Base-by-base conservation (phyloP, 2,888 invertebrate species). In the Ganaspis brasiliensis region DNA sequence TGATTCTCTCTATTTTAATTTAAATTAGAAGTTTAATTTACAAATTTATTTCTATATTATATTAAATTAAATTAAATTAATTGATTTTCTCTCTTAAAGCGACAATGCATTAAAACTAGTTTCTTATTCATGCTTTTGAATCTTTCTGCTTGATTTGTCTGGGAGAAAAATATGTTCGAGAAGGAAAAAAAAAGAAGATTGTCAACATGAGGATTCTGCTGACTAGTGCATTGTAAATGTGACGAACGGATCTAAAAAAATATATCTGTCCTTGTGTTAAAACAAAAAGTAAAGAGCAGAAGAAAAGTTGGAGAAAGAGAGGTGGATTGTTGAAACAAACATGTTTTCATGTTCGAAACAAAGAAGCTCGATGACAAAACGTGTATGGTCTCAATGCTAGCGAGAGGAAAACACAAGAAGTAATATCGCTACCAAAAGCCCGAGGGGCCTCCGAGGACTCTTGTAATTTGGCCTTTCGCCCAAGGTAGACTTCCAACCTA, bases 291-390 rank as follows among this genome's bases (percentile, higher is more conserved):
- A 74, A 67, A 81, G 79, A 78, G 76, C 57, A 67, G 72, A 75
- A 80, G 82, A 76, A 79, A 72, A 78, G 70, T 59, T 56, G 40
- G 56, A 75, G 79, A 70, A 79, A 77, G 76, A 78, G 79, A 79
- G 79, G 72, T 77, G 79, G 83, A 84, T 79, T 80, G 77, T 79
- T 79, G 82, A 82, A 80, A 85, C 77, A 84, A 84, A 82, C 80
- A 83, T 84, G 84, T 87, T 87, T 89, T 89, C 85, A 87, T 86
- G 84, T 86, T 85, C 77, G 84, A 84, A 84, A 89, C 89, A 89
- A 89, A 89, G 88, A 86, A 83, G 81, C 86, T 84, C 86, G 85
- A 88, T 89, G 88, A 89, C 89, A 89, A 89, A 89, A 89, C 88
- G 84, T 83, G 87, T 84, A 83, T 81, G 85, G 82, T 84, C 85